Percentiles rank a stretch among this genome's conserved stretches.
These are phyloP conservation scores for Macrosoma leucophasiata DNA, from an alignment of 2,888 invertebrate species.

Conservation along the genomic window DNA sequence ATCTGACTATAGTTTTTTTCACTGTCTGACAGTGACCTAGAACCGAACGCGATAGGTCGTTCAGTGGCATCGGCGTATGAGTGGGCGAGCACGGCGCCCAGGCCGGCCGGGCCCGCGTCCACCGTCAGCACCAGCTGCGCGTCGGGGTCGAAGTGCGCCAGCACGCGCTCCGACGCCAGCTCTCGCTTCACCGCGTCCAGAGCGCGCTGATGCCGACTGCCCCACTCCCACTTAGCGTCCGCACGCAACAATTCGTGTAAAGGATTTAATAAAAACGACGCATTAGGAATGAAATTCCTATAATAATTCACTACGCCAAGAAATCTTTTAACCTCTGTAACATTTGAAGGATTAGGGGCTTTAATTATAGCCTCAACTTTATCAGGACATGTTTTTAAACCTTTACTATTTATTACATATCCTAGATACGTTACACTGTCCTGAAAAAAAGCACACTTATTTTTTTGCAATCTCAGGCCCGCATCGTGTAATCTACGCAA, in stretches of 20 bases:
- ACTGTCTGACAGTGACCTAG: slow-evolving; percentile 15
- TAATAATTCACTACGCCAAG: slow-evolving; percentile 20
- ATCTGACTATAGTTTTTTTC: slow-evolving; percentile 20
- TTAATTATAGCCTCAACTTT: slow-evolving; percentile 16
- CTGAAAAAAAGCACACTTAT: slow-evolving; percentile 14
- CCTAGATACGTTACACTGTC: slow-evolving; percentile 14
- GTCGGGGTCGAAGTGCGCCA: slow-evolving; percentile 18
- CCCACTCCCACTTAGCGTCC: slow-evolving; percentile 15
- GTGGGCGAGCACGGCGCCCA: slow-evolving; percentile 17
- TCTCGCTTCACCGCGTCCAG: slow-evolving; percentile 1
- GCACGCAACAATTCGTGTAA: slow-evolving; percentile 14
- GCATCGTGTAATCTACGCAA: slow-evolving; percentile 5
- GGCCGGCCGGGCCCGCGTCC: slow-evolving; percentile 16
- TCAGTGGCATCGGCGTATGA: slow-evolving; percentile 6
- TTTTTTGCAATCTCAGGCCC: slow-evolving; percentile 9
- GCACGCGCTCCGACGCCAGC: slow-evolving; percentile 16
- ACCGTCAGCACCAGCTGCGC: slow-evolving; percentile 14
- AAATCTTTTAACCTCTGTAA: slow-evolving; percentile 14
- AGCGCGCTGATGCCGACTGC: neutral
- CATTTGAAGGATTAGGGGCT: slow-evolving; percentile 11
- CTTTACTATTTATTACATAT: slow-evolving; percentile 13
- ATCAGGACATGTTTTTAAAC: slow-evolving; percentile 12
- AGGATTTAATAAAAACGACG: slow-evolving; percentile 12
- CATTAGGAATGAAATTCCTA: slow-evolving; percentile 17
- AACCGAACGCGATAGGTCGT: slow-evolving; percentile 15